phyloP scores from a whole-genome alignment of 2,797 vertebrate genomes.

The Oreochromis mossambicus region DNA sequence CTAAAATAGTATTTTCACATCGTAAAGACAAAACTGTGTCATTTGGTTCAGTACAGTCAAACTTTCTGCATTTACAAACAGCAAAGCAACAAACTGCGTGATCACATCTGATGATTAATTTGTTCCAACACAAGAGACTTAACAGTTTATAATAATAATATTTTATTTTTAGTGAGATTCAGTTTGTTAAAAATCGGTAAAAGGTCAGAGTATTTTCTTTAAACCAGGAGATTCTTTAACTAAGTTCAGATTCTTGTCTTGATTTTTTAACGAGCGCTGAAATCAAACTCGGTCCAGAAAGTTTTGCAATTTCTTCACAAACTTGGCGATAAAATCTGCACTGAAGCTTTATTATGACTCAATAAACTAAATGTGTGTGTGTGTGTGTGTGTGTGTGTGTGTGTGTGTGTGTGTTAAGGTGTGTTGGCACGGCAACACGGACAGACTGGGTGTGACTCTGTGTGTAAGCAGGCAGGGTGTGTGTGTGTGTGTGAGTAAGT shows the following conservation, averaged over 20 bases:
- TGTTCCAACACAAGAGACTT: neutral
- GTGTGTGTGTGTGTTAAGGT: conserved; percentile 16
- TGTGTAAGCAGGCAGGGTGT: conserved; percentile 31
- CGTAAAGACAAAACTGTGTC: neutral
- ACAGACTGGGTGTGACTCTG: conserved; percentile 24
- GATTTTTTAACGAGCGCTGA: neutral
- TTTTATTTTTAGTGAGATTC: neutral
- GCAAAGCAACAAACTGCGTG: neutral
- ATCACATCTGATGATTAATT: neutral
- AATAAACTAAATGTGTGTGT: neutral
- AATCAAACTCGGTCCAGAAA: neutral
- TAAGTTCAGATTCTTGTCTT: neutral
- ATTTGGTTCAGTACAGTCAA: neutral
- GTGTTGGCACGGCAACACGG: conserved; percentile 31
- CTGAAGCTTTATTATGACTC: neutral
- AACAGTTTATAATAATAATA: neutral
- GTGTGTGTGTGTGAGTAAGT: neutral
- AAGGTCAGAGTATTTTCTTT: neutral
- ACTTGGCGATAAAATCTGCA: neutral
- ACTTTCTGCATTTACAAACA: neutral
- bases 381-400: conserved; percentile 31
- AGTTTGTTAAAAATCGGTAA: too few species aligned
- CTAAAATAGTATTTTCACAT: neutral
- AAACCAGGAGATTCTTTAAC: neutral
- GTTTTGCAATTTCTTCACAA: neutral